Percentiles rank a stretch among this genome's conserved stretches.
Conservation (phyloP, 2,113 vertebrate genomes). For the Atrichornis clamosus region DNA sequence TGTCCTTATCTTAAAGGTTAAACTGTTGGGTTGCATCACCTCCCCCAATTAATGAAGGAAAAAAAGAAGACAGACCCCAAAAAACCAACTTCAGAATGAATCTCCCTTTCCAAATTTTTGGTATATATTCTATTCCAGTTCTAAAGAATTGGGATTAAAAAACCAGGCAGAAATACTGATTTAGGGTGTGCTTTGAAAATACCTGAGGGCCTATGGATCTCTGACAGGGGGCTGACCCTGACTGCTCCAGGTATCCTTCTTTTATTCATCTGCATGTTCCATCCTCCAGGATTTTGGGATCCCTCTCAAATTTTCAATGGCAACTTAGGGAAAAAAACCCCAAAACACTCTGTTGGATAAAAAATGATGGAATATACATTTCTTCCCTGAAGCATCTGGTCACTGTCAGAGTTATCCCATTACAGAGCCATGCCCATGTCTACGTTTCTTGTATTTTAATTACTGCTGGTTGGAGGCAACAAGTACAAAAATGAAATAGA, state of each 20-base stretch:
- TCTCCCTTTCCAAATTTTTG: neutral
- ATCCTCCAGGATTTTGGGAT: neutral
- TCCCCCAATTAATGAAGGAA: neutral
- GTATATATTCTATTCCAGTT: neutral
- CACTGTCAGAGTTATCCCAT: neutral
- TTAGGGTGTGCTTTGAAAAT: neutral
- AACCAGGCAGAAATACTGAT: neutral
- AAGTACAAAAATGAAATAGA: neutral
- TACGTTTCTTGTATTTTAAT: neutral
- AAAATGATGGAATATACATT: neutral
- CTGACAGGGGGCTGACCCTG: neutral
- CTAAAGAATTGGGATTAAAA: neutral
- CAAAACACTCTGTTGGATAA: neutral
- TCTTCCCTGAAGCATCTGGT: constrained; percentile 3
- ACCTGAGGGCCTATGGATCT: neutral
- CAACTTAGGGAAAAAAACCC: neutral
- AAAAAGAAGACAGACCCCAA: neutral
- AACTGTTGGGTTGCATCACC: neutral
- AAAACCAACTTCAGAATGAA: neutral
- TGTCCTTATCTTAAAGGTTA: neutral
- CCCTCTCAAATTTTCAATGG: neutral
- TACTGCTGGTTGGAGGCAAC: neutral
- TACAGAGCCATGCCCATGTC: neutral
- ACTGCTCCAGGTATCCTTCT: neutral
- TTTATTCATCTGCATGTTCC: neutral